Evolutionary conservation across 2,113 vertebrate genomes (phyloP).

Genomic region (Calonectris borealis): DNA sequence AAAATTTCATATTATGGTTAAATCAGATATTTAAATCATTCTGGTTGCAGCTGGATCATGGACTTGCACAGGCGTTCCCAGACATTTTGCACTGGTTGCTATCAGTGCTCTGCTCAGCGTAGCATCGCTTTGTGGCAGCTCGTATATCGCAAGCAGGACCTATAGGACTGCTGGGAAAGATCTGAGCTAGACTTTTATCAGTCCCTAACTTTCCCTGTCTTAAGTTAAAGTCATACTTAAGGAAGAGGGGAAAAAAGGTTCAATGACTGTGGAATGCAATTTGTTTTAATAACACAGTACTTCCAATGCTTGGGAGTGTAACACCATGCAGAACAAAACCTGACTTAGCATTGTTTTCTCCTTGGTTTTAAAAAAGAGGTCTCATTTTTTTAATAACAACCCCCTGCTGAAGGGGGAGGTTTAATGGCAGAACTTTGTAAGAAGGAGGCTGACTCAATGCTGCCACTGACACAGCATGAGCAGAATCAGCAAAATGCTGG

Average conservation of each 20-base stretch:
- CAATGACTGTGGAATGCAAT: background rate
- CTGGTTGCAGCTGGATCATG: background rate
- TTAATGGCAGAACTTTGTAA: conserved; percentile 4
- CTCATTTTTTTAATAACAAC: background rate
- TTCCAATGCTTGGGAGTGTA: background rate
- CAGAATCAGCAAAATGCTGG: conserved; percentile 25
- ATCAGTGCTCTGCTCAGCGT: background rate
- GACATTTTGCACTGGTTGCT: background rate
- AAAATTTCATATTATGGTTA: background rate
- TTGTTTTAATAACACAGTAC: background rate
- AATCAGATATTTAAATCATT: background rate
- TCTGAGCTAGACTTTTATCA: background rate
- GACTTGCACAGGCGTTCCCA: background rate
- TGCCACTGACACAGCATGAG: background rate
- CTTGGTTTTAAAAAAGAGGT: background rate
- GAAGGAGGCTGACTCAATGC: conserved; percentile 6
- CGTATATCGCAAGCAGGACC: background rate
- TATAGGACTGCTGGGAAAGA: background rate
- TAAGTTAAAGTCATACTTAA: background rate
- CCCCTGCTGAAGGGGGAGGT: background rate
- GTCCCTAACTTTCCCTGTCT: background rate
- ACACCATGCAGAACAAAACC: background rate
- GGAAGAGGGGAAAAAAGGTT: background rate
- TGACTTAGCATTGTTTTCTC: background rate
- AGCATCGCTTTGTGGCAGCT: fast-evolving